phyloP scores from a whole-genome alignment of 2,888 invertebrate species.

The Plebejus melissa region DNA sequence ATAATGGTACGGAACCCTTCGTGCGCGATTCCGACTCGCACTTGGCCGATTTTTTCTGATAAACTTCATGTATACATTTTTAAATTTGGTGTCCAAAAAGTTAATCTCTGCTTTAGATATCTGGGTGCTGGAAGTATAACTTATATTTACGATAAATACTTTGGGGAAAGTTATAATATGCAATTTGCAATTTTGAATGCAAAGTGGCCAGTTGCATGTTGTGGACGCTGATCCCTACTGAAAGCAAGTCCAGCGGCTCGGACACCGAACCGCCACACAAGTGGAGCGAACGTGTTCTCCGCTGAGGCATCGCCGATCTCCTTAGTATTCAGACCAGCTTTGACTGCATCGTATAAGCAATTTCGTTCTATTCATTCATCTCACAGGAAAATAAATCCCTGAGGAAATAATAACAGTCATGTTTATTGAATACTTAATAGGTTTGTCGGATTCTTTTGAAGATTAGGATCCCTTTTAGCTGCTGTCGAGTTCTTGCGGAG shows the following conservation, averaged over 20 bases:
- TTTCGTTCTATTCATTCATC: constrained; percentile 43
- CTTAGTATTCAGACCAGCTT: constrained; percentile 60
- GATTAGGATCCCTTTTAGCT: constrained; percentile 4
- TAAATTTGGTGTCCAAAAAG: not conserved
- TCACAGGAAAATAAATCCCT: constrained; percentile 42
- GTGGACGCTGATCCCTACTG: constrained; percentile 9
- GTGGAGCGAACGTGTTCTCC: constrained; percentile 63
- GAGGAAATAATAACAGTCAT: constrained; percentile 13
- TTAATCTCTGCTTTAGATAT: not conserved
- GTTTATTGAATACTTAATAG: constrained; percentile 17
- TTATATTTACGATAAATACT: not conserved
- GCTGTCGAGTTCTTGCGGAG: not conserved
- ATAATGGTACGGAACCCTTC: no score
- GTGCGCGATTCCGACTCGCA: no score
- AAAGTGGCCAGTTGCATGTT: constrained; percentile 6
- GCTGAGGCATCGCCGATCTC: constrained; percentile 53
- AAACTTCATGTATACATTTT: not conserved
- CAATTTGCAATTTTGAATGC: not conserved
- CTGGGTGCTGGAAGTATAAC: not conserved
- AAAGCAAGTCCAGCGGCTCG: constrained; percentile 36
- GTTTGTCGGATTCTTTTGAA: constrained; percentile 20
- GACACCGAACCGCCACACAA: constrained; percentile 58
- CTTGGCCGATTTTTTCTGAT: no score
- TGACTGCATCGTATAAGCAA: constrained; percentile 50
- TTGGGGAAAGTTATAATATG: not conserved